Evolutionary conservation across 2,888 invertebrate species (phyloP).

Genomic region (Gymnocheta viridis): DNA sequence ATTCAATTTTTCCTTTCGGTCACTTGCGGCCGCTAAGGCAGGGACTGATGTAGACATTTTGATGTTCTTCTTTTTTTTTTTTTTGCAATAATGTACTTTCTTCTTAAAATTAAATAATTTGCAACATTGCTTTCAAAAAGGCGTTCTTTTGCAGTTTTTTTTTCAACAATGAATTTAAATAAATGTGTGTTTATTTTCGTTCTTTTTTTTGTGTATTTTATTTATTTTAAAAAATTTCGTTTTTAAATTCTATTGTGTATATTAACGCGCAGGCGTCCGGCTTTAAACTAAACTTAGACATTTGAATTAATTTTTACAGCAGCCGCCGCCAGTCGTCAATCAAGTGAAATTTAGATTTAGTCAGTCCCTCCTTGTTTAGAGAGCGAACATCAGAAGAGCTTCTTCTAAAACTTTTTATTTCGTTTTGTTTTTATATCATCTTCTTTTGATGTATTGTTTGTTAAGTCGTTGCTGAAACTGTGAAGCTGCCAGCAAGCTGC

Average conservation of each 20-base stretch:
- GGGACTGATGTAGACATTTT: conserved; percentile 40
- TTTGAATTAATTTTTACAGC: conserved; percentile 57
- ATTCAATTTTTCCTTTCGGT: conserved; percentile 73
- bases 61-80: background rate
- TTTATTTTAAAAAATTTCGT: background rate
- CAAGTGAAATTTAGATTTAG: conserved; percentile 11
- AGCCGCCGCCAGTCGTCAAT: background rate
- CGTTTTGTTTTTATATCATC: conserved; percentile 24
- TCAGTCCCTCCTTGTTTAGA: conserved; percentile 16
- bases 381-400: background rate
- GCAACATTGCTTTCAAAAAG: conserved; percentile 5
- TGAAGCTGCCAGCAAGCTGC: too few relatives aligned
- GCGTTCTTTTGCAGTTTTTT: background rate
- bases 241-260: conserved; percentile 27
- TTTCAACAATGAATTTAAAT: background rate
- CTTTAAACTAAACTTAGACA: conserved; percentile 64
- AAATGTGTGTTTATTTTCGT: background rate
- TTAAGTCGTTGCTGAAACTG: background rate
- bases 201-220: too few relatives aligned
- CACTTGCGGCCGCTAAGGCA: background rate
- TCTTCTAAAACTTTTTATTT: conserved; percentile 28
- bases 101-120: background rate
- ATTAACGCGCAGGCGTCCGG: conserved; percentile 65
- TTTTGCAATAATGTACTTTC: background rate
- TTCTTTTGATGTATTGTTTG: conserved; percentile 18